phyloP scores from a whole-genome alignment of 1,140 invertebrate genomes.

The Meteorus sp. region DNA sequence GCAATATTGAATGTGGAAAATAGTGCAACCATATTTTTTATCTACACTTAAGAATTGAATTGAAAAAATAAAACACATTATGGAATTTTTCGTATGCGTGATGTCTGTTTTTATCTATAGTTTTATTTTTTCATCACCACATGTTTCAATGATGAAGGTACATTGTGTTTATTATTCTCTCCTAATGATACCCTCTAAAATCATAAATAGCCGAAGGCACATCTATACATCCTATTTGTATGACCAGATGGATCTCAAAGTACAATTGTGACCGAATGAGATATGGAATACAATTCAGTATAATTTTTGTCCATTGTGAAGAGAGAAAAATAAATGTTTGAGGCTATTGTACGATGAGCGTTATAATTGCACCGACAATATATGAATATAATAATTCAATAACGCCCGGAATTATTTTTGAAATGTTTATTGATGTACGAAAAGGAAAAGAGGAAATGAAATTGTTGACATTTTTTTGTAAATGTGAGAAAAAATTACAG shows the following conservation, averaged over 20 bases:
- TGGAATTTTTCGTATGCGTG: too few species aligned
- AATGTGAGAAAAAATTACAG: background rate
- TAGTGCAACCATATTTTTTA: too few species aligned
- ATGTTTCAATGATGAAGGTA: too few species aligned
- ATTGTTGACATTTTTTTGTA: conserved; percentile 1
- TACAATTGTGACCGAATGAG: conserved; percentile 20
- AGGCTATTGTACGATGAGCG: background rate
- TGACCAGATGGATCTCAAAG: conserved; percentile 10
- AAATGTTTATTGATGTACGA: conserved; percentile 21
- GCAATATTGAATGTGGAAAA: too few species aligned
- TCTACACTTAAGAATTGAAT: too few species aligned
- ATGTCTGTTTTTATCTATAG: too few species aligned
- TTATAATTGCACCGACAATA: conserved; percentile 11
- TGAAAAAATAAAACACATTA: too few species aligned
- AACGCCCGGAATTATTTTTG: conserved; percentile 26
- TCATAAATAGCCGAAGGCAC: too few species aligned
- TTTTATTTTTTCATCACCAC: too few species aligned
- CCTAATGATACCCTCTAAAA: too few species aligned
- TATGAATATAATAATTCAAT: conserved; percentile 3
- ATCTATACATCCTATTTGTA: too few species aligned
- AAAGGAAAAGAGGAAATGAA: background rate
- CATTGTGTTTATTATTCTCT: too few species aligned
- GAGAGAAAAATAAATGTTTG: conserved; percentile 16
- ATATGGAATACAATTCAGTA: conserved; percentile 9
- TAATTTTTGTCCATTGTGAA: conserved; percentile 17